phyloP scores from a whole-genome alignment of 2,888 invertebrate species.

The Lasioglossum vierecki region DNA sequence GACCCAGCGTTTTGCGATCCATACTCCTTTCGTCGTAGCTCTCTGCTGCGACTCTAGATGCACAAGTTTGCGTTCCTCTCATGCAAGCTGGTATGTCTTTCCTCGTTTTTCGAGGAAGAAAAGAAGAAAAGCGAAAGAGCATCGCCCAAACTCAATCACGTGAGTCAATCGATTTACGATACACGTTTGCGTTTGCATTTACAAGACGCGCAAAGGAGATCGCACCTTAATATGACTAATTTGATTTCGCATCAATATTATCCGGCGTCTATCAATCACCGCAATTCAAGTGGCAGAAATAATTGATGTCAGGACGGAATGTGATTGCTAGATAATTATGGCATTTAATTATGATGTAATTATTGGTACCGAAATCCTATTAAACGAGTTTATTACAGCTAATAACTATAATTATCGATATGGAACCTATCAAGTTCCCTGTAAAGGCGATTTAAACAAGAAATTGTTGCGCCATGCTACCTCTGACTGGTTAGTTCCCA shows the following conservation, averaged over 20 bases:
- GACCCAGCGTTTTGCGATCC: too few relatives aligned
- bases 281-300: background rate
- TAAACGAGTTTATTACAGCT: background rate
- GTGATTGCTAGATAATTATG: background rate
- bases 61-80: too few relatives aligned
- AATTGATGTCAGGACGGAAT: background rate
- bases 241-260: background rate
- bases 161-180: too few relatives aligned
- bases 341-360: background rate
- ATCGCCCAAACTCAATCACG: too few relatives aligned
- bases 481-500: background rate
- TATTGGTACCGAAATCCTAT: constrained; percentile 1
- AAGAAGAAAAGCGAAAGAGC: too few relatives aligned
- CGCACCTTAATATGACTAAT: background rate
- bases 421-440: background rate
- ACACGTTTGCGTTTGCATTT: too few relatives aligned
- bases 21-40: too few relatives aligned
- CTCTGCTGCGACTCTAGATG: too few relatives aligned
- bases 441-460: background rate
- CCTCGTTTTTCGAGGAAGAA: too few relatives aligned
- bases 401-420: background rate
- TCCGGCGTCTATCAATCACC: background rate
- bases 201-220: too few relatives aligned
- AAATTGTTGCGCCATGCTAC: background rate
- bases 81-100: too few relatives aligned